Evolutionary conservation across 1,140 invertebrate species (phyloP), one percentile per base, ranked within the genome.

Genomic region (Pogonognathellus flavescens): DNA sequence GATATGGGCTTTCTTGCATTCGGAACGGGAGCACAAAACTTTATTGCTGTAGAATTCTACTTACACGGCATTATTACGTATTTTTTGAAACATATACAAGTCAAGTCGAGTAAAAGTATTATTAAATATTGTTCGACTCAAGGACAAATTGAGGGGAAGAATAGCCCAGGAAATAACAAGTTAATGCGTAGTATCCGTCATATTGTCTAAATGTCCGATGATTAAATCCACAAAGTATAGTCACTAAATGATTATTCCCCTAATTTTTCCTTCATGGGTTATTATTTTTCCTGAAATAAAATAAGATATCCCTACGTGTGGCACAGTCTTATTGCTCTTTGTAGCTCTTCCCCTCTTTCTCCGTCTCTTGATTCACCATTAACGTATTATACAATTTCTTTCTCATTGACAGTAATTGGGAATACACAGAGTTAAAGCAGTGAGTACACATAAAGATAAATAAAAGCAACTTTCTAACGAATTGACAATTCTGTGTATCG

Each of bases 111-210:
- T 14, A 50, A 31, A n/a, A 76, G 25, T 50, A 76, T 76, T 76
- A 76, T 76, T 76, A 76, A 76, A 76, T 76, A 76, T 49, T 76
- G 70, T 76, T 76, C 22, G 70, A 76, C 31, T 76, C 70, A 50
- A 72, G 70, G 70, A 76, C 14, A 76, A 50, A 50, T 49, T 14
- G 70, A 76, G 70, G 70, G 70, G 70, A 76, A 76, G 70, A 16
- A 18, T 49, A 76, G 70, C 16, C 31, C 49, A 31, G 66, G 66
- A 76, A 76, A 76, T 76, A 76, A 76, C 14, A 76, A 76, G 41
- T 76, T 76, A 76, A 76, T 76, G 41, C 70, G 20, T 31, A 76
- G 70, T 50, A 76, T 76, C 70, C 70, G 70, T 76, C 70, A 76
- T 76, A 76, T 76, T 76, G 70, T 76, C 70, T 76, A 76, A 76